A percentile compares a stretch with the other conserved stretches of the same genome.
Conservation (phyloP, 2,888 invertebrate species). For the Idaea aversata region DNA sequence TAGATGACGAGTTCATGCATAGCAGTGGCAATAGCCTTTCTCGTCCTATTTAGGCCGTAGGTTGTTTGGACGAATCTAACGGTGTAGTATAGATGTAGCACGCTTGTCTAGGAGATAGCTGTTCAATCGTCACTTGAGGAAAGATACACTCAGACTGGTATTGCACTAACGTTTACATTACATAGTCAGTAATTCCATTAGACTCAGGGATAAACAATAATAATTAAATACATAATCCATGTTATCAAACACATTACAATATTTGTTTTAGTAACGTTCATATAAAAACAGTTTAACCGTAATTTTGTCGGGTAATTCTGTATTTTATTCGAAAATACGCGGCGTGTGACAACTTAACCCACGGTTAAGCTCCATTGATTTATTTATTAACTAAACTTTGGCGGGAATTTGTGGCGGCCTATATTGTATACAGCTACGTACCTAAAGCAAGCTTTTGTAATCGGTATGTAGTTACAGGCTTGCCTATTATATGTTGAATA, state of each 20-base stretch:
- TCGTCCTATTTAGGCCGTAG: too few relatives aligned
- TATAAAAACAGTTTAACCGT: constrained; percentile 4
- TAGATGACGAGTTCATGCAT: too few relatives aligned
- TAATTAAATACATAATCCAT: background rate
- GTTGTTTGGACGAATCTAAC: too few relatives aligned
- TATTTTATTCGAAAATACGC: constrained; percentile 20
- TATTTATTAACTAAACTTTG: constrained; percentile 34
- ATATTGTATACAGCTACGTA: constrained; percentile 12
- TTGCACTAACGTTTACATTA: background rate
- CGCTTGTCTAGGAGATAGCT: too few relatives aligned
- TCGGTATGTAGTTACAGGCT: background rate
- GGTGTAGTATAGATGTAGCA: too few relatives aligned
- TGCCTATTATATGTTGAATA: background rate
- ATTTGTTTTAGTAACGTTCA: background rate
- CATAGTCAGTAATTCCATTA: background rate
- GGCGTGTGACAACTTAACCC: constrained; percentile 27
- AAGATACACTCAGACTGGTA: background rate
- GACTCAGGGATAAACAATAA: background rate
- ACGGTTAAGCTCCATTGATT: constrained; percentile 28
- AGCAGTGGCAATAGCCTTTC: too few relatives aligned
- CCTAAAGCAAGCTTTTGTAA: constrained; percentile 26
- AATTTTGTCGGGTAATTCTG: constrained; percentile 12
- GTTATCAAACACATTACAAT: background rate
- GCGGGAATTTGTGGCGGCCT: constrained; percentile 24
- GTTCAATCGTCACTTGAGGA: too few relatives aligned